These are phyloP conservation scores for Ostrea edulis DNA, from an alignment of 1,140 invertebrate species.

Conservation along the genomic window DNA sequence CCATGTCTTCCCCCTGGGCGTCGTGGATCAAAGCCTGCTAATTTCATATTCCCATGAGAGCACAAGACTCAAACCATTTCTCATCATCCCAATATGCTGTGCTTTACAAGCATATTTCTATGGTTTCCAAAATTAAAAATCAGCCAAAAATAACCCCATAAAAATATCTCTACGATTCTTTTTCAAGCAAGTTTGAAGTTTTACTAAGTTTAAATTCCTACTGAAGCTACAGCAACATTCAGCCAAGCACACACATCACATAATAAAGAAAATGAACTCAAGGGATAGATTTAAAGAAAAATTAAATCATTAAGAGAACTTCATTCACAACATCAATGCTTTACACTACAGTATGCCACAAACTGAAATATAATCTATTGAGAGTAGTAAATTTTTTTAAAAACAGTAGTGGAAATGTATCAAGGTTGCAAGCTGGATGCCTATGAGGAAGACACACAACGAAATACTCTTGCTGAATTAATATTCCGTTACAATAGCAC, in stretches of 20 bases:
- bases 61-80: not conserved
- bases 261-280: slow-evolving; percentile 35
- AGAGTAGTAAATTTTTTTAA: not conserved
- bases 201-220: not conserved
- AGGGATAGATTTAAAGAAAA: slow-evolving; percentile 15
- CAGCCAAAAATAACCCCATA: too few species aligned
- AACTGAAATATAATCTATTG: not conserved
- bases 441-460: slow-evolving; percentile 26
- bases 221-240: slow-evolving; percentile 42
- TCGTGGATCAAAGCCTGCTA: slow-evolving; percentile 47
- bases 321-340: not conserved
- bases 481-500: slow-evolving; percentile 37
- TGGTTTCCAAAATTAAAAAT: too few species aligned
- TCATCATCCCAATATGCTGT: not conserved
- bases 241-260: slow-evolving; percentile 52
- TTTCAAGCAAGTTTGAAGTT: too few species aligned
- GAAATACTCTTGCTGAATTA: not conserved
- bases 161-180: too few species aligned
- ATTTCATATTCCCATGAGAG: not conserved
- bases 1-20: slow-evolving; percentile 59
- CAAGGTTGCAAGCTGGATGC: slow-evolving; percentile 24
- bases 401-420: not conserved
- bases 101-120: not conserved
- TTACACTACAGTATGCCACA: not conserved
- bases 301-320: not conserved